Evolutionary conservation across 2,888 invertebrate species (phyloP).

Genomic region (Mystacides longicornis): DNA sequence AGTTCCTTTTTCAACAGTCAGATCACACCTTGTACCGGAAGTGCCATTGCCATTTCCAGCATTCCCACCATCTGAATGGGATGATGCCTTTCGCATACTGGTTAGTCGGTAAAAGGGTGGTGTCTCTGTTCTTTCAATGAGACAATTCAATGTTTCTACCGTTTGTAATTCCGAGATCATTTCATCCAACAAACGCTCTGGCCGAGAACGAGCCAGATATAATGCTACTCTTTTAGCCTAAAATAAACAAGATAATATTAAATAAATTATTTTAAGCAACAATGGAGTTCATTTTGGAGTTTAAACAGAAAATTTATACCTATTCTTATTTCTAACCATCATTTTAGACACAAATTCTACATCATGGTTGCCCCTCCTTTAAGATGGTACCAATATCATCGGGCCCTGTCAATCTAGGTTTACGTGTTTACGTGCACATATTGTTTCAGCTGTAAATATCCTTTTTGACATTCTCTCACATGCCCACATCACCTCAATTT

Average conservation of each 20-base stretch:
- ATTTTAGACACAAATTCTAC: not conserved
- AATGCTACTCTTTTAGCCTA: conserved; percentile 93
- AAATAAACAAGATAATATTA: conserved; percentile 2
- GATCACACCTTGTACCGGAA: conserved; percentile 39
- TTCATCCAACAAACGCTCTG: conserved; percentile 90
- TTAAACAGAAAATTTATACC: too few species aligned
- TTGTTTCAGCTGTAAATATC: too few species aligned
- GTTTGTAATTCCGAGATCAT: conserved; percentile 97
- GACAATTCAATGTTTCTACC: conserved; percentile 91
- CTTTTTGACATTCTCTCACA: too few species aligned
- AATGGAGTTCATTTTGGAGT: not conserved
- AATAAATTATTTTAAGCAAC: not conserved
- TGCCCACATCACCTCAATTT: too few species aligned
- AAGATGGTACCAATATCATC: too few species aligned
- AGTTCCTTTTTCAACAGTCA: conserved; percentile 84
- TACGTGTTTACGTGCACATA: too few species aligned
- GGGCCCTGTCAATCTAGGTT: too few species aligned
- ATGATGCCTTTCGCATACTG: conserved; percentile 83
- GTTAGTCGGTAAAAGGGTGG: conserved; percentile 96
- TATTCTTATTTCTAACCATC: too few species aligned
- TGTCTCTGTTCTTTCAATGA: conserved; percentile 94
- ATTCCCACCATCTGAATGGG: conserved; percentile 60
- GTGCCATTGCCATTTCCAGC: conserved; percentile 37
- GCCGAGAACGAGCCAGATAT: conserved; percentile 85
- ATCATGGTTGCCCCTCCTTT: too few species aligned